Conservation (phyloP, 2,113 vertebrate genomes). For the Mirounga angustirostris region DNA sequence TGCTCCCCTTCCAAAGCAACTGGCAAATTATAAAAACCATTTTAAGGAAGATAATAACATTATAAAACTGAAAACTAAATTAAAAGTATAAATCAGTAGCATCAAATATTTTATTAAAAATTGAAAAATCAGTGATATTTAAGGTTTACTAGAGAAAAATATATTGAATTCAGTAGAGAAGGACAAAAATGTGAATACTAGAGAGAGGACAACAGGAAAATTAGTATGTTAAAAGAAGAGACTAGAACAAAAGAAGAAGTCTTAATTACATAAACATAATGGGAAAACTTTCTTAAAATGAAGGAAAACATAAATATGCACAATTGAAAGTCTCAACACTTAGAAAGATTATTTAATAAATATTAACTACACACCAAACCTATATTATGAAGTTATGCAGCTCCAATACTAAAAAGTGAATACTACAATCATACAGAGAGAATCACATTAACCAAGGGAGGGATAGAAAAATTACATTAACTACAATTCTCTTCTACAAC, state of each 20-base stretch:
- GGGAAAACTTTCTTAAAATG: slow-evolving; percentile 10
- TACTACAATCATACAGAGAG: neutral
- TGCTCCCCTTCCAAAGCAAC: neutral
- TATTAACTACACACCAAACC: neutral
- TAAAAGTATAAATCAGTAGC: slow-evolving; percentile 30
- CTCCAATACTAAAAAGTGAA: slow-evolving; percentile 36
- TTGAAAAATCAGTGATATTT: neutral
- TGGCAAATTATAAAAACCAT: neutral
- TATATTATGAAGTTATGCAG: slow-evolving; percentile 43
- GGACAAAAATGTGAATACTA: neutral
- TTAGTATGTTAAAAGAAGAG: slow-evolving; percentile 30
- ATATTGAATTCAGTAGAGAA: neutral
- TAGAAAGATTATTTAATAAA: slow-evolving; percentile 51
- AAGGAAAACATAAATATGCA: slow-evolving; percentile 32
- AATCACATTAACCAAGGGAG: neutral
- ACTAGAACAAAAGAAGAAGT: neutral
- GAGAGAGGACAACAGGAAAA: neutral
- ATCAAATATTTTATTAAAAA: slow-evolving; percentile 14
- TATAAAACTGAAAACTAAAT: slow-evolving; percentile 1
- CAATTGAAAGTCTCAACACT: neutral
- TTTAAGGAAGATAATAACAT: slow-evolving; percentile 7
- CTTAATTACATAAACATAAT: slow-evolving; percentile 30
- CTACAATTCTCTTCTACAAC: neutral
- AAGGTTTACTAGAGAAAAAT: slow-evolving; percentile 1
- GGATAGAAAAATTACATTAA: neutral